A percentile compares a stretch with the other conserved stretches of the same genome.
Evolutionary conservation across 1,140 invertebrate genomes (phyloP).

Genomic region (Semibalanus balanoides): DNA sequence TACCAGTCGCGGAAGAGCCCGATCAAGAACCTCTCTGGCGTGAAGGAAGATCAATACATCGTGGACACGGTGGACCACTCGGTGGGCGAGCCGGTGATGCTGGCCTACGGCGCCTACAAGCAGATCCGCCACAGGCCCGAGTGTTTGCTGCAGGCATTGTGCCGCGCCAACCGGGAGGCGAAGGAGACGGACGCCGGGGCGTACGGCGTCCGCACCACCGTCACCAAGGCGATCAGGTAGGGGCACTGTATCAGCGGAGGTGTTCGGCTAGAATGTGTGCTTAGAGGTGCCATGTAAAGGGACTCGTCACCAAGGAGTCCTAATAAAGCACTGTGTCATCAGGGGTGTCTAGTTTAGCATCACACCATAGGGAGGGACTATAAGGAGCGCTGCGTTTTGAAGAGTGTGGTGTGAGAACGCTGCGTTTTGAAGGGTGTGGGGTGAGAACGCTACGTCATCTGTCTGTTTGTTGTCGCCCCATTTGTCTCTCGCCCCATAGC

Average conservation of each 20-base stretch:
- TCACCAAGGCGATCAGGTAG: neutral
- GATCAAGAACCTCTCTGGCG: neutral
- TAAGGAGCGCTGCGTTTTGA: no score
- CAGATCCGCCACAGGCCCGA: neutral
- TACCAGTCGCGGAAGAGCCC: neutral
- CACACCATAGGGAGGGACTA: no score
- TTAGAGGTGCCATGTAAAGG: neutral
- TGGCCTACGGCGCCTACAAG: neutral
- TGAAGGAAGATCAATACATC: neutral
- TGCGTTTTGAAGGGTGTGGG: no score
- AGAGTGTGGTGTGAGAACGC: no score
- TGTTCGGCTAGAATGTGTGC: neutral
- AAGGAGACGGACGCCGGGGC: neutral
- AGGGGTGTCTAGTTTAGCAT: no score
- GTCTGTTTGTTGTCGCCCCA: no score
- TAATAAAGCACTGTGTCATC: no score
- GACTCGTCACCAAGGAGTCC: neutral
- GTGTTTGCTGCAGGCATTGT: constrained; percentile 1
- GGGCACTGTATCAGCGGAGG: neutral
- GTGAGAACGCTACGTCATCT: no score
- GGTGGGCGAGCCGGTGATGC: neutral
- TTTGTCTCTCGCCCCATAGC: no score
- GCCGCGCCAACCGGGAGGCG: neutral
- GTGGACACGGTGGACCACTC: neutral
- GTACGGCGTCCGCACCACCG: neutral